Percentiles rank a stretch among this genome's conserved stretches.
Evolutionary conservation across 1,140 invertebrate genomes (phyloP).

Genomic region (Cepaea nemoralis): DNA sequence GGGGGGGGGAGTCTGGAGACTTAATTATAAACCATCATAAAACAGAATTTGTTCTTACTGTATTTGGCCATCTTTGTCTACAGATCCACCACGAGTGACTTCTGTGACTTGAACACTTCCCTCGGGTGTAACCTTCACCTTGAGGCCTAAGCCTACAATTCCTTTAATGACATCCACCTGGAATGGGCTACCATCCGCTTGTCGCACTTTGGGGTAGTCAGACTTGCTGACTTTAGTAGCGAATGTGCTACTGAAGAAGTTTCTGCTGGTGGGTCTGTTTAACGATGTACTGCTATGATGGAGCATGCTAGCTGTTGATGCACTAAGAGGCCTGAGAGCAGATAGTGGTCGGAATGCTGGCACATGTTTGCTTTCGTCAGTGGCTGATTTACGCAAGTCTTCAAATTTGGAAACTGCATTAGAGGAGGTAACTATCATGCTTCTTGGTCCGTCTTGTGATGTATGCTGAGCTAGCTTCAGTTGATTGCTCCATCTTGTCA

Average conservation of each 20-base stretch:
- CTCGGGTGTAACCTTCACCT: constrained; percentile 51
- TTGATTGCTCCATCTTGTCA: not conserved
- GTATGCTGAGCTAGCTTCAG: not conserved
- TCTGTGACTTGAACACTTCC: constrained; percentile 56
- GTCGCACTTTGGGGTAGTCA: constrained; percentile 47
- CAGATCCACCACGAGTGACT: constrained; percentile 58
- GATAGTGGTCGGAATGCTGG: not conserved
- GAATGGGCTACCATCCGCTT: constrained; percentile 53
- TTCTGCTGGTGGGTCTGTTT: constrained; percentile 11
- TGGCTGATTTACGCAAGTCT: not conserved
- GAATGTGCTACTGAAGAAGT: not conserved
- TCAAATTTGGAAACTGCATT: not conserved
- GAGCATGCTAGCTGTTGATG: not conserved
- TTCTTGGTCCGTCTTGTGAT: not conserved
- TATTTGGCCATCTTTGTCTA: constrained; percentile 59
- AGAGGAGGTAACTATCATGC: constrained; percentile 20
- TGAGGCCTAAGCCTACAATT: constrained; percentile 63
- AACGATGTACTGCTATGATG: not conserved
- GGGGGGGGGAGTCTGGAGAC: too few species aligned
- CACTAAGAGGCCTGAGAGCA: constrained; percentile 16
- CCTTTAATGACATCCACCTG: constrained; percentile 63
- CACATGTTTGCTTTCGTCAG: not conserved
- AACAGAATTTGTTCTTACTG: constrained; percentile 59
- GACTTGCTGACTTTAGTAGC: not conserved
- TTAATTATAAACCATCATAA: too few species aligned